A percentile compares a stretch with the other conserved stretches of the same genome.
Conservation (phyloP, 2,113 vertebrate species). For the Paralichthys olivaceus region DNA sequence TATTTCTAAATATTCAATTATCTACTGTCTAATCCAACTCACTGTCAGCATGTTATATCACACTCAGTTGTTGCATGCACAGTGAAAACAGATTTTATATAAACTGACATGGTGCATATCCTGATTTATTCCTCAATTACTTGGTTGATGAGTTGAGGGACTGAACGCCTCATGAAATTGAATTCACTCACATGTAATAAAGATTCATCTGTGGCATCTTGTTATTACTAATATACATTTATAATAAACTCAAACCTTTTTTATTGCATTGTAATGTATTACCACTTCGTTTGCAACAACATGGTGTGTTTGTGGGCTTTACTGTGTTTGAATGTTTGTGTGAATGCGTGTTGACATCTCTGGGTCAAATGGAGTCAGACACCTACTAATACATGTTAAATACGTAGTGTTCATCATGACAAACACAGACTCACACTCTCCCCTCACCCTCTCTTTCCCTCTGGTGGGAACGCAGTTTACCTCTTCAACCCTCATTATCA, state of each 20-base stretch:
- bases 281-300: not conserved
- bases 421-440: conserved; percentile 21
- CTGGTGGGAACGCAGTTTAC: conserved; percentile 68
- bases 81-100: no score
- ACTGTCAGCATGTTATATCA: no score
- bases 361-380: conserved; percentile 29
- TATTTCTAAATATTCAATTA: no score
- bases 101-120: no score
- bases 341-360: not conserved
- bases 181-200: not conserved
- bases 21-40: no score
- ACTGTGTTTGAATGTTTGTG: not conserved
- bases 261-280: not conserved
- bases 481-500: conserved; percentile 76
- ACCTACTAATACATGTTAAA: conserved; percentile 8
- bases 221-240: not conserved
- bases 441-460: conserved; percentile 29
- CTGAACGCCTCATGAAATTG: not conserved
- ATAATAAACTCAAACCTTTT: not conserved
- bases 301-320: not conserved
- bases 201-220: not conserved
- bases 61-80: no score
- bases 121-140: no score
- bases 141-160: not conserved
- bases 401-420: conserved; percentile 20